Evolutionary conservation across 37 sponge, comb jelly and placozoan species (phyloP).

Genomic region (Oscarella lobularis): DNA sequence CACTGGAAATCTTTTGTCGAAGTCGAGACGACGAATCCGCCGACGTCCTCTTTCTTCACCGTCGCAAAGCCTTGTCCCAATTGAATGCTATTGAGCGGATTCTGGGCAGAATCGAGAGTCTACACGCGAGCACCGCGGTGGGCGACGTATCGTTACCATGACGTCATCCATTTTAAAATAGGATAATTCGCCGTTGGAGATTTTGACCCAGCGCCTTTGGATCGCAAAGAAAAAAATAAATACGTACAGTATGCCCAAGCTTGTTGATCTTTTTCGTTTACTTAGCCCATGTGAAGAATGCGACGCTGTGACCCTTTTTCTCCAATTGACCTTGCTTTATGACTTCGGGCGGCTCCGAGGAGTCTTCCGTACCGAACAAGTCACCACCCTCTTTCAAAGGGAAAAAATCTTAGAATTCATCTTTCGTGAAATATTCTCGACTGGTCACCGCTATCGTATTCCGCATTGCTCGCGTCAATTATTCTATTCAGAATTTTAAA

Average conservation of each 20-base stretch:
- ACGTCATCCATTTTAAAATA: constrained; percentile 64
- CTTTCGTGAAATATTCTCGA: not conserved
- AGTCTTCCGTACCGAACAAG: too few species aligned
- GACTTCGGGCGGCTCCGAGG: not conserved
- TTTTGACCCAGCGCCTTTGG: constrained; percentile 41
- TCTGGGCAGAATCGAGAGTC: constrained; percentile 14
- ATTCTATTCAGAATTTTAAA: not conserved
- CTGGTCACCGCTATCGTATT: not conserved
- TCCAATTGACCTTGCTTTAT: constrained; percentile 67
- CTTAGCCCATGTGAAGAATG: constrained; percentile 64
- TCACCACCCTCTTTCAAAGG: not conserved
- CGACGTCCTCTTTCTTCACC: constrained; percentile 19
- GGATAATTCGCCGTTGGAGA: constrained; percentile 44
- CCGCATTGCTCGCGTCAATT: not conserved
- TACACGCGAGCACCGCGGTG: too few species aligned
- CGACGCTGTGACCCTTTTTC: constrained; percentile 67
- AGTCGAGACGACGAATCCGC: constrained; percentile 17
- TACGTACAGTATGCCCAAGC: not conserved
- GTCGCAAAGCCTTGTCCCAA: constrained; percentile 18
- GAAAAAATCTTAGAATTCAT: not conserved
- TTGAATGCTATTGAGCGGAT: constrained; percentile 63
- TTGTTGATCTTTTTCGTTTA: constrained; percentile 2
- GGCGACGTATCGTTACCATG: too few species aligned
- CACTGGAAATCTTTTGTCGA: constrained; percentile 2
- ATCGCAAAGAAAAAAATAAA: not conserved